Conservation (phyloP, 1,140 invertebrate species). For the Brachionus angularis region DNA sequence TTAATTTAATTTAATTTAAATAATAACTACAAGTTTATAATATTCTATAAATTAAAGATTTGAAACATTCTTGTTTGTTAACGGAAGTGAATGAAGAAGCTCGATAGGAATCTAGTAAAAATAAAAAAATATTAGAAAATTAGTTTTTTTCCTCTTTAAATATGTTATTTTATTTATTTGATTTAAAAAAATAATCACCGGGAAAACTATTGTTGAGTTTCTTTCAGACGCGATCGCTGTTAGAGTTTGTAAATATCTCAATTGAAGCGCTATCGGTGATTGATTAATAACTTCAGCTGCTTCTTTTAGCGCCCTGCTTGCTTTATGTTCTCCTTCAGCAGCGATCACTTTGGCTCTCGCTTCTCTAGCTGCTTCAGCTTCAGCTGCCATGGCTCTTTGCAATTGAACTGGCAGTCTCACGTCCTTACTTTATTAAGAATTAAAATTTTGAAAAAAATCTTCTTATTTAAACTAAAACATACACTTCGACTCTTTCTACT, state of each 20-base stretch:
- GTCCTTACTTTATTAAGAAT: constrained; percentile 30
- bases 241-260: constrained; percentile 73
- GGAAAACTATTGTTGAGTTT: constrained; percentile 95
- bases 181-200: constrained; percentile 60
- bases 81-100: constrained; percentile 38
- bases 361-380: constrained; percentile 53
- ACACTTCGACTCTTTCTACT: constrained; percentile 45
- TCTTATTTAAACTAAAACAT: background rate
- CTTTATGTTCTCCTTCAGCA: constrained; percentile 45
- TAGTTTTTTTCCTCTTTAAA: no score
- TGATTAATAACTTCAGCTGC: constrained; percentile 42
- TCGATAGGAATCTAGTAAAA: constrained; percentile 39
- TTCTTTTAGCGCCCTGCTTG: constrained; percentile 37
- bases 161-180: no score
- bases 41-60: background rate
- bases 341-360: constrained; percentile 52
- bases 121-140: background rate
- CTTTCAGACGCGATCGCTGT: constrained; percentile 93
- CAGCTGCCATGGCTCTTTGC: constrained; percentile 51
- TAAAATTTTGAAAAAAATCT: background rate
- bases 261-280: constrained; percentile 74
- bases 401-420: constrained; percentile 41
- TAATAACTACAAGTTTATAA: background rate
- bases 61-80: background rate
- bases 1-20: background rate